phyloP scores from a whole-genome alignment of 2,113 vertebrate genomes.

The Saguinus midas region DNA sequence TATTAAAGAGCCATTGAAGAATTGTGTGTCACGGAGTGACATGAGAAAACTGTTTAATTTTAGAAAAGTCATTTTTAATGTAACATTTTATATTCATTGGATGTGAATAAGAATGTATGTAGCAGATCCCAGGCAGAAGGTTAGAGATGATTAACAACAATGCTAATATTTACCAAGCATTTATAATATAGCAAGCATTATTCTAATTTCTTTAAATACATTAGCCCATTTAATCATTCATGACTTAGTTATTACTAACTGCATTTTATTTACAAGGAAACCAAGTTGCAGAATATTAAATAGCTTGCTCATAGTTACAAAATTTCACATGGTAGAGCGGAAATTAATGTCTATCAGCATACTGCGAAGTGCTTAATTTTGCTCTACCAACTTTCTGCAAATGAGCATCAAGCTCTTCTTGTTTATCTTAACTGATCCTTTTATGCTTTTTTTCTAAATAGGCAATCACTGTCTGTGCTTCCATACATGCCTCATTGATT shows the following conservation, averaged over 20 bases:
- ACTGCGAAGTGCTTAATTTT: background rate
- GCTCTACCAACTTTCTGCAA: accelerated
- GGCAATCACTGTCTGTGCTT: accelerated
- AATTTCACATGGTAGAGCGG: background rate
- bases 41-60: background rate
- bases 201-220: background rate
- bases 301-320: background rate
- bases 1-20: background rate
- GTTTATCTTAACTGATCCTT: background rate
- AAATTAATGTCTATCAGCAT: background rate
- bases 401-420: background rate
- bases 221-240: background rate
- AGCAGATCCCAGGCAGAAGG: background rate
- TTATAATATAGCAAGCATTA: background rate
- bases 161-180: background rate
- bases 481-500: background rate
- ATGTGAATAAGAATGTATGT: background rate
- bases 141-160: background rate
- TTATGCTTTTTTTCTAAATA: background rate
- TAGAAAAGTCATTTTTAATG: background rate
- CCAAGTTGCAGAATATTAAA: background rate
- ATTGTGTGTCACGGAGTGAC: background rate
- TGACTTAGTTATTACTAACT: background rate
- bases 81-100: background rate
- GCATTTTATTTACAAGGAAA: background rate